phyloP scores from a whole-genome alignment of 1,140 invertebrate genomes.

The Ips typographus region DNA sequence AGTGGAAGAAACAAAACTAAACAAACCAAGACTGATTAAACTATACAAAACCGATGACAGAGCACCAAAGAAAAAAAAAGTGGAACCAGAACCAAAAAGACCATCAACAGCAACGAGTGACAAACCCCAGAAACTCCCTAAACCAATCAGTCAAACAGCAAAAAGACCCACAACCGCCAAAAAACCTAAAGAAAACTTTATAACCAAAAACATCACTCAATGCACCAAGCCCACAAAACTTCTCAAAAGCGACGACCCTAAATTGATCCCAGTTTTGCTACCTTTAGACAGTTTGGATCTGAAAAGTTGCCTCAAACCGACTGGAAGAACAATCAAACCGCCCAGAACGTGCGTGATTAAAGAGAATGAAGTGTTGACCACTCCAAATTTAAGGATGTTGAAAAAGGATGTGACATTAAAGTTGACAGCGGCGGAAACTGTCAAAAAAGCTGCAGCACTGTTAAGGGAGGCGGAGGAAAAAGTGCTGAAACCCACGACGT shows the following conservation, averaged over 20 bases:
- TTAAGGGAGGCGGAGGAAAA: conserved; percentile 11
- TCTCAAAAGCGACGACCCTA: not conserved
- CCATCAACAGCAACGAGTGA: no score
- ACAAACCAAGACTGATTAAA: not conserved
- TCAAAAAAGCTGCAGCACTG: conserved; percentile 16
- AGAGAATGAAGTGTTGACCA: not conserved
- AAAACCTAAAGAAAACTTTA: no score
- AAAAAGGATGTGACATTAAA: conserved; percentile 18
- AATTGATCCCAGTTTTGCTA: not conserved
- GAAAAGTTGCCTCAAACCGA: not conserved
- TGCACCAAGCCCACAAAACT: not conserved
- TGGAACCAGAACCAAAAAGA: no score
- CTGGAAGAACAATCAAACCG: not conserved
- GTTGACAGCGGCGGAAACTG: conserved; percentile 17
- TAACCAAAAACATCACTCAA: not conserved
- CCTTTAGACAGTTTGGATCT: no score
- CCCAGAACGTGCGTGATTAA: not conserved
- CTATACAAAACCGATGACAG: no score
- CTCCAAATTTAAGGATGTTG: conserved; percentile 9
- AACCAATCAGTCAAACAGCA: no score
- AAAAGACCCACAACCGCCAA: no score
- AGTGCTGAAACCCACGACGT: not conserved
- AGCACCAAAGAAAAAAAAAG: no score
- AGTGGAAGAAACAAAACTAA: not conserved
- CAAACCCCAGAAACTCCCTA: no score